Evolutionary conservation across 1,140 invertebrate genomes (phyloP).

Genomic region (Anthonomus grandis): DNA sequence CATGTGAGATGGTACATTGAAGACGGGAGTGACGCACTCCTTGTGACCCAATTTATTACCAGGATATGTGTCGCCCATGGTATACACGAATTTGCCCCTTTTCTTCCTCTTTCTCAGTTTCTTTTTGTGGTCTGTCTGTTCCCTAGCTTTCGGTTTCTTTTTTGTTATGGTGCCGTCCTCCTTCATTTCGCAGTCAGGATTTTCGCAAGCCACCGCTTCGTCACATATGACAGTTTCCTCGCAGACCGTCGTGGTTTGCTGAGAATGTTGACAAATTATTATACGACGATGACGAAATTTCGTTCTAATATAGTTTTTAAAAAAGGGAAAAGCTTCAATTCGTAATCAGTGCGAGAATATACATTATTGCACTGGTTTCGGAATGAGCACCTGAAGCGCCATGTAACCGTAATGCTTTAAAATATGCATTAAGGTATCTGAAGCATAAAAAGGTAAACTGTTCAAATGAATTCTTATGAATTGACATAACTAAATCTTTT

Average conservation of each 20-base stretch:
- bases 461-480: too few relatives aligned
- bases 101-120: slow-evolving; percentile 28
- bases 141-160: background rate
- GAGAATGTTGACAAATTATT: too few relatives aligned
- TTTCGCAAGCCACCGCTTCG: slow-evolving; percentile 1
- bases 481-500: too few relatives aligned
- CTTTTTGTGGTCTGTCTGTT: slow-evolving; percentile 14
- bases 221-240: background rate
- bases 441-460: too few relatives aligned
- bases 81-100: slow-evolving; percentile 37
- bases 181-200: slow-evolving; percentile 13
- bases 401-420: too few relatives aligned
- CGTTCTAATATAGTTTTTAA: too few relatives aligned
- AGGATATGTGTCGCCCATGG: slow-evolving; percentile 44
- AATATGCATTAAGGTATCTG: too few relatives aligned
- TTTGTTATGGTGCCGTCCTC: background rate
- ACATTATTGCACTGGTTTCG: too few relatives aligned
- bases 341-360: too few relatives aligned
- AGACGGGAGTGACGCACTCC: slow-evolving; percentile 47
- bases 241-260: slow-evolving; percentile 7
- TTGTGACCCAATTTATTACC: slow-evolving; percentile 54
- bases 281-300: too few relatives aligned
- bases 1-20: slow-evolving; percentile 54
- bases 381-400: too few relatives aligned
- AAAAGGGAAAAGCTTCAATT: too few relatives aligned